These are phyloP conservation scores for Meganola albula DNA, from an alignment of 2,888 invertebrate genomes.

Conservation along the genomic window DNA sequence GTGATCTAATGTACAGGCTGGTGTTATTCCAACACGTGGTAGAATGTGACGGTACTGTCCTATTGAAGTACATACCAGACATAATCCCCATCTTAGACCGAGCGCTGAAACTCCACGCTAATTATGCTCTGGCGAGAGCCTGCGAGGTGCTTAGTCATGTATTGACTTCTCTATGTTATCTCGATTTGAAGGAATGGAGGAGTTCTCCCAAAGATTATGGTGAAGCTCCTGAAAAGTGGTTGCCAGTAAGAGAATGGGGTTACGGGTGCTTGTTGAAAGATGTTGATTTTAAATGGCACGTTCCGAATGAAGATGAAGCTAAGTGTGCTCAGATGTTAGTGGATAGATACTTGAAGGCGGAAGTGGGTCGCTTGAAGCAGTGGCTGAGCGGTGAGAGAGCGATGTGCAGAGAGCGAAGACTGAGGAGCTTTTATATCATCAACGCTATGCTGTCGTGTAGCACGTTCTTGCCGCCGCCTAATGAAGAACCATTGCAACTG, in stretches of 20 bases:
- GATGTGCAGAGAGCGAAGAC: constrained; percentile 81
- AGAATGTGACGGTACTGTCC: constrained; percentile 79
- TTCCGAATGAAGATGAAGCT: constrained; percentile 84
- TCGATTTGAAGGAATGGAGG: constrained; percentile 80
- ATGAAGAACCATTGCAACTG: constrained; percentile 78
- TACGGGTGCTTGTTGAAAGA: constrained; percentile 80
- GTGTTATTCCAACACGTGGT: constrained; percentile 84
- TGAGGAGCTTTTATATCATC: constrained; percentile 82
- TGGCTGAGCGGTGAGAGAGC: constrained; percentile 71
- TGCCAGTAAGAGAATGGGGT: constrained; percentile 91
- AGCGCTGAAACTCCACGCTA: constrained; percentile 82
- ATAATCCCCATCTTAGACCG: constrained; percentile 83
- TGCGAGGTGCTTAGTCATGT: constrained; percentile 79
- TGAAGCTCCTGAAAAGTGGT: constrained; percentile 80
- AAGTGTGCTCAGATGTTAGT: constrained; percentile 81
- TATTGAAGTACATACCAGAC: constrained; percentile 81
- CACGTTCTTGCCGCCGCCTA: constrained; percentile 82
- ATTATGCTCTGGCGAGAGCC: constrained; percentile 80
- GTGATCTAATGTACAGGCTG: constrained; percentile 87
- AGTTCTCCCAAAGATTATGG: constrained; percentile 80
- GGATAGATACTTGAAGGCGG: constrained; percentile 80
- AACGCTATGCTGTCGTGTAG: constrained; percentile 80
- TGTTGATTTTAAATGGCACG: constrained; percentile 85
- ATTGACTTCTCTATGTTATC: constrained; percentile 77
- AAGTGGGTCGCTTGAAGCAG: constrained; percentile 77